Conservation (phyloP, 2,113 vertebrate genomes). For the Myodes glareolus region DNA sequence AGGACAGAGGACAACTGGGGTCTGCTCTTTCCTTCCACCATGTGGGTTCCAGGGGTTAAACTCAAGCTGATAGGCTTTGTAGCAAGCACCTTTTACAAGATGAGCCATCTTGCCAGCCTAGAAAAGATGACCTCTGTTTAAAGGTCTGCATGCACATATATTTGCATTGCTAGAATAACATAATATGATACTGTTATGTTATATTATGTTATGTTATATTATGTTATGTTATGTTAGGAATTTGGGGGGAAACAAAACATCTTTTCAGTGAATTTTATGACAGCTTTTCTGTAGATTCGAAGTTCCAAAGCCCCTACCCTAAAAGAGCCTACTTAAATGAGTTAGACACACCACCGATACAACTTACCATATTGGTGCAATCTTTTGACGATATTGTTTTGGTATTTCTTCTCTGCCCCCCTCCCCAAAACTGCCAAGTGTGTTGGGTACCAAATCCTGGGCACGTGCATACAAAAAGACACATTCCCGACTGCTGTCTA, state of each 20-base stretch:
- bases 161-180: conserved; percentile 25
- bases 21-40: not conserved
- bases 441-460: not conserved
- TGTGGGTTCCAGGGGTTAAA: not conserved
- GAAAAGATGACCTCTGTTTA: not conserved
- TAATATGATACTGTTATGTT: not conserved
- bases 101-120: not conserved
- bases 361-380: not conserved
- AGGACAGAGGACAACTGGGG: not conserved
- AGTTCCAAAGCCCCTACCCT: not conserved
- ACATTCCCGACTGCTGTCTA: not conserved
- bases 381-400: not conserved
- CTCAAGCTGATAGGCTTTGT: no score
- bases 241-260: not conserved
- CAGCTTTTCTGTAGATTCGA: not conserved
- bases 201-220: no score
- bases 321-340: conserved; percentile 42
- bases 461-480: not conserved
- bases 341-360: not conserved
- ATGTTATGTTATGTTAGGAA: conserved; percentile 34
- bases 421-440: not conserved
- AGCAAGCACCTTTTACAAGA: not conserved
- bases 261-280: conserved; percentile 4
- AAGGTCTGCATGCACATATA: not conserved
- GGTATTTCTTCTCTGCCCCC: not conserved